Conservation (phyloP, 1,140 invertebrate genomes). For the Drosophila mauritiana region DNA sequence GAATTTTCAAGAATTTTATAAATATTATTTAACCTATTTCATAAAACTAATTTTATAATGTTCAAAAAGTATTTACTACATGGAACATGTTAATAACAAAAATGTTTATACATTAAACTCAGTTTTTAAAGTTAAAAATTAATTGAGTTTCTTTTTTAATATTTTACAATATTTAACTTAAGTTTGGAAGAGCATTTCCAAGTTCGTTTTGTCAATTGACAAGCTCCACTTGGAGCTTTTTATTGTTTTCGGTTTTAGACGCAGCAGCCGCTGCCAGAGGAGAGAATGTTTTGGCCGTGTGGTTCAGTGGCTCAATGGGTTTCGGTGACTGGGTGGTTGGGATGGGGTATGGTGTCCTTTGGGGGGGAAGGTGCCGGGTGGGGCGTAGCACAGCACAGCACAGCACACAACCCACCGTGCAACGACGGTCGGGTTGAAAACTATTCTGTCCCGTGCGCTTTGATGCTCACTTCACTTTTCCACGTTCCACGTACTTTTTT, state of each 20-base stretch:
- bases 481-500: slow-evolving; percentile 43
- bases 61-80: not conserved
- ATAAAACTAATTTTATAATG: not conserved
- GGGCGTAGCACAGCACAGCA: slow-evolving; percentile 26
- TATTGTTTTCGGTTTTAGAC: slow-evolving; percentile 82
- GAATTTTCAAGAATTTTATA: no score
- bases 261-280: slow-evolving; percentile 65
- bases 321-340: slow-evolving; percentile 14
- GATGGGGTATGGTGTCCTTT: not conserved
- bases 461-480: slow-evolving; percentile 79
- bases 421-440: slow-evolving; percentile 76
- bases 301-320: slow-evolving; percentile 20
- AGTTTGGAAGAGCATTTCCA: slow-evolving; percentile 20
- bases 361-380: slow-evolving; percentile 16
- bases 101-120: not conserved
- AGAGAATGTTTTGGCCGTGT: slow-evolving; percentile 49
- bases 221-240: slow-evolving; percentile 59
- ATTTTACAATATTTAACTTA: no score
- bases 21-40: not conserved
- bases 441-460: slow-evolving; percentile 77
- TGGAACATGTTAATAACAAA: not conserved
- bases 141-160: no score
- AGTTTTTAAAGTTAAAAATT: no score
- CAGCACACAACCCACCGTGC: slow-evolving; percentile 31
- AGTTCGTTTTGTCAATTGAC: not conserved